Evolutionary conservation across 2,113 vertebrate genomes (phyloP), one percentile per base, ranked within the genome.

Genomic region (Ploceus nigricollis): DNA sequence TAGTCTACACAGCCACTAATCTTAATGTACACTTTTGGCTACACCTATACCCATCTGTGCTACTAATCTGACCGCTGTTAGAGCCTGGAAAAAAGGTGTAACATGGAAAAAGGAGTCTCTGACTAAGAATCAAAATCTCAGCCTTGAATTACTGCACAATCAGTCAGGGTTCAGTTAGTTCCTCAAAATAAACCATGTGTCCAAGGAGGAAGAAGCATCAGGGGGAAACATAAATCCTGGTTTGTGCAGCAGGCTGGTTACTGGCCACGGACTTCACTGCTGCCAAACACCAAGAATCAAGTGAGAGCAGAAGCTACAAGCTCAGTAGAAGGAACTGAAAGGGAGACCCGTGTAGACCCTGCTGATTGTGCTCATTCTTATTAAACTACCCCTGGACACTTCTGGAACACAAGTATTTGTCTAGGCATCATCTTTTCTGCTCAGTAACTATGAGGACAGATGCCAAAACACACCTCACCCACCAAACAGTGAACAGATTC

Each of bases 11-110:
- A 75, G n/a, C 16, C 16, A 37, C 15, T 69, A 53, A 56, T 28
- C 16, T 72, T n/a, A 66, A 40, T 28, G 47, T 25, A 60, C 19
- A 45, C 8, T 16, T 56, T 53, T 15, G 3, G 27, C 45, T 47
- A 73, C 15, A 21, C 5, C 20, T n/a, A 54, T 20, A 66, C 10
- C 10, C 1, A 0, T 81, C 25, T 0, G 0, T 44, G 22, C 50
- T 47, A 40, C 60, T 44, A 47, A 35, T 78, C 28, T 1, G 2
- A 73, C 54, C 35, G 42, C 31, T 86, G 42, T 40, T 50, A 45
- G 33, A 90, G 15, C 5, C 50, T 66, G 47, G 25, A 78, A n/a
- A 22, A 89, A 78, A 82, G 13, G 4, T 47, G 30, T 56, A 68
- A 50, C 12, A 40, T 28, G 35, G 27, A 53, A 90, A 93, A 88